A percentile compares a stretch with the other conserved stretches of the same genome.
These are phyloP conservation scores for Drosophila melanica DNA, from an alignment of 1,140 invertebrate genomes.

Conservation along the genomic window DNA sequence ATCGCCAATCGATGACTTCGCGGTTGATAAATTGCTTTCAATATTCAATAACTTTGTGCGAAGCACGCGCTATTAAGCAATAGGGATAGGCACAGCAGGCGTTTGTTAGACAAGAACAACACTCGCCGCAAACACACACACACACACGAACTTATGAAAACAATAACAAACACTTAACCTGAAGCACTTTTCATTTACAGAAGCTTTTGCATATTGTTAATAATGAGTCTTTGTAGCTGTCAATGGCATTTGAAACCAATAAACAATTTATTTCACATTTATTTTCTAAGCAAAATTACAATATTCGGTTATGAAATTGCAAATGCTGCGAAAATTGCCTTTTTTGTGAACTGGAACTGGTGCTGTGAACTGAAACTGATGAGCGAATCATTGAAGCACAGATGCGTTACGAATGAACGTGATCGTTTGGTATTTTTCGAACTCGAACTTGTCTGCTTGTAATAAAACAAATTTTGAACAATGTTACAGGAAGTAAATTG, in stretches of 20 bases:
- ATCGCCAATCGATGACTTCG: constrained; percentile 1
- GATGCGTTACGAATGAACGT: too few relatives aligned
- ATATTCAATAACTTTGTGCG: constrained; percentile 56
- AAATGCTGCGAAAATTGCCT: not conserved
- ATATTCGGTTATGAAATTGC: not conserved
- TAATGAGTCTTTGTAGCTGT: not conserved
- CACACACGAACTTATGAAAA: not conserved
- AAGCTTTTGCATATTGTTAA: not conserved
- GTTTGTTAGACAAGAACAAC: constrained; percentile 2
- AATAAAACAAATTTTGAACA: too few relatives aligned
- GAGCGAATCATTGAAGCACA: too few relatives aligned
- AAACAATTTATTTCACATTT: not conserved
- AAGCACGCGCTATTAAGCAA: constrained; percentile 19
- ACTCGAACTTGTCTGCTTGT: too few relatives aligned
- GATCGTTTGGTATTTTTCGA: too few relatives aligned
- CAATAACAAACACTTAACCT: not conserved
- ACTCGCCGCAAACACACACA: not conserved
- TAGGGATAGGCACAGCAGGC: not conserved
- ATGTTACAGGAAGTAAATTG: too few relatives aligned
- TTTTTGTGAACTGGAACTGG: too few relatives aligned
- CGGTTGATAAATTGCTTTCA: constrained; percentile 63
- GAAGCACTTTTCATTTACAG: not conserved
- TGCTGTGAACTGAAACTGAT: too few relatives aligned
- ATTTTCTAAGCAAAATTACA: not conserved
- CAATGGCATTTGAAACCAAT: not conserved